Conservation (phyloP, 1,140 invertebrate species). For the Anoplolepis gracilipes region DNA sequence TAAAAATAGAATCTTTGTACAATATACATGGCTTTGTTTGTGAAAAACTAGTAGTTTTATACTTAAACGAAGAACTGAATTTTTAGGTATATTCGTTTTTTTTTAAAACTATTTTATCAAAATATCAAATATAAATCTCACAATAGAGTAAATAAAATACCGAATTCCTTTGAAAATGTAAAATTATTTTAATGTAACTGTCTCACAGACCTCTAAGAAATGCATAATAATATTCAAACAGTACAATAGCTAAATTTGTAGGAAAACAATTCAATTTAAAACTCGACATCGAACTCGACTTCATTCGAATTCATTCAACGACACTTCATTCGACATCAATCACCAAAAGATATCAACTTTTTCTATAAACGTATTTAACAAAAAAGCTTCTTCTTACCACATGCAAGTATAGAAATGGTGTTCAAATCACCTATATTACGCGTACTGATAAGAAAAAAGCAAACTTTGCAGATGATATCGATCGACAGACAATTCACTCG, state of each 20-base stretch:
- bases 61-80: not conserved
- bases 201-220: not conserved
- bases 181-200: not conserved
- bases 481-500: constrained; percentile 10
- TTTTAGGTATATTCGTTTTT: not conserved
- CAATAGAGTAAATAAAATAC: not conserved
- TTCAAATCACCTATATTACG: not conserved
- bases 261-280: not conserved
- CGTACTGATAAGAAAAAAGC: not conserved
- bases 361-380: not conserved
- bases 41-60: not conserved
- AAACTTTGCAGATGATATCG: not conserved
- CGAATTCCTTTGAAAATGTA: not conserved
- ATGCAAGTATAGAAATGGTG: not conserved
- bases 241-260: not conserved
- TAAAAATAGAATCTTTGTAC: constrained; percentile 22
- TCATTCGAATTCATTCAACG: too few relatives aligned
- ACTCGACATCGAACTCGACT: too few relatives aligned
- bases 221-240: not conserved
- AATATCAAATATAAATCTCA: not conserved
- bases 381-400: not conserved
- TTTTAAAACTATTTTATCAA: not conserved
- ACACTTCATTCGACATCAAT: too few relatives aligned
- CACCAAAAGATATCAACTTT: not conserved
- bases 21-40: not conserved